Conservation (phyloP, 2,797 vertebrate species). For the Galaxias olidus region DNA sequence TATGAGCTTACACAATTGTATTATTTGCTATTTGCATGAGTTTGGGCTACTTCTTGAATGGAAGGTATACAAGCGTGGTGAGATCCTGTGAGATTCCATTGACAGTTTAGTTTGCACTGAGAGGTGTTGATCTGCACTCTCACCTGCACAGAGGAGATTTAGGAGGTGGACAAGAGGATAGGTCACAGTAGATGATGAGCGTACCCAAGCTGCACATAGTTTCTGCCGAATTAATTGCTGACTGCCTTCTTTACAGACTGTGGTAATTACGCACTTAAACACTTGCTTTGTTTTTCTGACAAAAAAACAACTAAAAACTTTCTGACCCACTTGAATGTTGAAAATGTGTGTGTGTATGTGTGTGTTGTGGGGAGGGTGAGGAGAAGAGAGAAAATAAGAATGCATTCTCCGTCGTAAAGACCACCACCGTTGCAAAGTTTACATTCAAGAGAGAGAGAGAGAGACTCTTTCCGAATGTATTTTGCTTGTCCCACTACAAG, state of each 20-base stretch:
- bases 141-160: conserved; percentile 40
- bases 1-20: conserved; percentile 20
- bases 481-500: conserved; percentile 40
- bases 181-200: neutral
- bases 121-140: conserved; percentile 41
- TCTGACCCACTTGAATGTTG: conserved; percentile 42
- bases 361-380: conserved; percentile 13
- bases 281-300: conserved; percentile 25
- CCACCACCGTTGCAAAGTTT: conserved; percentile 28
- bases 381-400: conserved; percentile 2
- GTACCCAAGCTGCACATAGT: conserved; percentile 27
- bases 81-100: conserved; percentile 52
- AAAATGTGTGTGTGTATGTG: conserved; percentile 10
- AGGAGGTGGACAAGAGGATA: conserved; percentile 22
- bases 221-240: conserved; percentile 33
- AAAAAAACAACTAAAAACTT: conserved; percentile 9
- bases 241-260: conserved; percentile 55
- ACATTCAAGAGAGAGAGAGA: neutral
- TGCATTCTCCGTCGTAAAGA: conserved; percentile 18
- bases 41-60: conserved; percentile 53
- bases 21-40: conserved; percentile 61
- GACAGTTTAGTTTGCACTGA: conserved; percentile 56
- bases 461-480: conserved; percentile 54
- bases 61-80: conserved; percentile 29
- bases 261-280: conserved; percentile 35